A percentile compares a stretch with the other conserved stretches of the same genome.
These are phyloP conservation scores for Syndactyla subalaris DNA, from an alignment of 2,797 vertebrate species.

Conservation along the genomic window DNA sequence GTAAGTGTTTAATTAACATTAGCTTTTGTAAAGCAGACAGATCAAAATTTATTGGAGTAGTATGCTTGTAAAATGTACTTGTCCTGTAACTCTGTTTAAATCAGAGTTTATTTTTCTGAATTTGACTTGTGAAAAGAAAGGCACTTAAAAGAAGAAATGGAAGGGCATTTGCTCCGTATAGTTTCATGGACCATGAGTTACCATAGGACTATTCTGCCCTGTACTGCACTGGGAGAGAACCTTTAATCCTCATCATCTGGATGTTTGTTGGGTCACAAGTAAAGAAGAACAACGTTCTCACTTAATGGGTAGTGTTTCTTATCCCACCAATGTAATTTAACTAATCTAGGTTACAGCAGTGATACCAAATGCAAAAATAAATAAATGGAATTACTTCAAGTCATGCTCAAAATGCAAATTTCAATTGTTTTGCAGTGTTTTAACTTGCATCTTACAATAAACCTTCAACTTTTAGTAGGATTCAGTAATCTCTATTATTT, in stretches of 20 bases:
- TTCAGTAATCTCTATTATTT: background rate
- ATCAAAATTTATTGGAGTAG: background rate
- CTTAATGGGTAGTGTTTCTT: background rate
- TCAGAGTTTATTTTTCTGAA: background rate
- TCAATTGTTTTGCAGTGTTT: background rate
- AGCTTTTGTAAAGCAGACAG: background rate
- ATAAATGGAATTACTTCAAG: background rate
- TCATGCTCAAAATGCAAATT: background rate
- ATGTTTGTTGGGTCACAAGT: background rate
- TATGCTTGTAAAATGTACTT: background rate
- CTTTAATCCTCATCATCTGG: background rate
- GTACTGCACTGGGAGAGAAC: background rate
- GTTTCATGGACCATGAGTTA: background rate
- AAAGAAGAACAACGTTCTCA: background rate
- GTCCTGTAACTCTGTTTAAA: background rate
- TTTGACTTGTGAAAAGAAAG: background rate
- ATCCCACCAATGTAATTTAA: background rate
- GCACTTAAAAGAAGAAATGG: background rate
- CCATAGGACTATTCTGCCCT: rapidly evolving
- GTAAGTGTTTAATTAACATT: background rate
- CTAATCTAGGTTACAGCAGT: background rate
- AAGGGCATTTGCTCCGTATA: background rate
- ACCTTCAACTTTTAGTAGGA: background rate
- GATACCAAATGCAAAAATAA: background rate
- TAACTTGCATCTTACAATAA: background rate